Evolutionary conservation across 1,140 invertebrate species (phyloP), one percentile per base, ranked within the genome.

Genomic region (Zaprionus nigranus): DNA sequence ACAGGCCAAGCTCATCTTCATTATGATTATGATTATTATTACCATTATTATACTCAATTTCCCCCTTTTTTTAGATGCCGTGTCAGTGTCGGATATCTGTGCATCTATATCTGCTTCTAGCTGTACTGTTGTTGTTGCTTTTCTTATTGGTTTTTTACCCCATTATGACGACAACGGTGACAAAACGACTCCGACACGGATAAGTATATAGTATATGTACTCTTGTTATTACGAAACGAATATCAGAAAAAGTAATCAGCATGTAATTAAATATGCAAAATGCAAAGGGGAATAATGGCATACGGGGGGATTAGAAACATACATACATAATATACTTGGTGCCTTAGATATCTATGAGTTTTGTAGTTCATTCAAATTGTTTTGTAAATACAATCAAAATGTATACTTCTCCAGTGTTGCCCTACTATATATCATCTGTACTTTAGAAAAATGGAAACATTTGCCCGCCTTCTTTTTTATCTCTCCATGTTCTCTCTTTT

Each of bases 301-400:
- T 34, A 34, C 9, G 9, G 30, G 26, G 30, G 30, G 9, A 11
- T 34, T 34, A 34, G 9, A 30, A 30, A 30, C 30, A 30, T 30
- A 30, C 38, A 49, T 57, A 34, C 17, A 65, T 24, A 65, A 9
- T 46, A 7, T 38, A 15, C 36, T 58, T 72, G 30, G 20, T 53
- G 38, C 84, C 84, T 87, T 88, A 83, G 64, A 43, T 71, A 61
- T 12, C 75, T 83, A 79, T 49, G 63, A 78, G 58, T 83, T 74
- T 20, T 64, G 7, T 75, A 73, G 77, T 72, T 75, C 49, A 70
- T 74, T 63, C 68, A 81, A 84, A 83, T 75, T 64, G 64, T 90
- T 63, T 64, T 75, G 84, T 88, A 88, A 88, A 88, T 90, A 81
- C 63, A 85, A 85, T 88, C 68, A 79, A 90, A 88, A 88, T 85